phyloP scores from a whole-genome alignment of 2,888 invertebrate genomes.

The Priocnemis perturbator region DNA sequence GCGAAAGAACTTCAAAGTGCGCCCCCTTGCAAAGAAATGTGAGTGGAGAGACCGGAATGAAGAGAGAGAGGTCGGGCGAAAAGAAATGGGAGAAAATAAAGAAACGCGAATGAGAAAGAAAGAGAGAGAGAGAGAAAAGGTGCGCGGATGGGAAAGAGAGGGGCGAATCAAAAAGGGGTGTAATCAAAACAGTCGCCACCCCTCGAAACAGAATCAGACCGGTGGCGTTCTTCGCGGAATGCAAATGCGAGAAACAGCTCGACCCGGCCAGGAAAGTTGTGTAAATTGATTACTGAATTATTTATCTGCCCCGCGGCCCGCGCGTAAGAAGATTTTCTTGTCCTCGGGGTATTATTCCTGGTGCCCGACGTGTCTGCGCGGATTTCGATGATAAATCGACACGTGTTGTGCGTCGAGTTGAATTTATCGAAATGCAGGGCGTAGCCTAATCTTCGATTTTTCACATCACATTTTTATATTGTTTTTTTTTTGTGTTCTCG shows the following conservation, averaged over 20 bases:
- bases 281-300: constrained; percentile 69
- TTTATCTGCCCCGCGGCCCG: constrained; percentile 53
- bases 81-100: background rate
- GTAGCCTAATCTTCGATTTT: no score
- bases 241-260: constrained; percentile 58
- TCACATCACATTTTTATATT: no score
- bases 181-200: constrained; percentile 57
- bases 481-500: no score
- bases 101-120: no score
- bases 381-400: no score
- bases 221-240: constrained; percentile 43
- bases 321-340: constrained; percentile 6
- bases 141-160: constrained; percentile 18
- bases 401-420: no score
- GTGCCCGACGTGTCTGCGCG: no score
- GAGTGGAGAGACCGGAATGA: no score
- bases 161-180: constrained; percentile 12
- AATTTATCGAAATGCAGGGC: no score
- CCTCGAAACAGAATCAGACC: constrained; percentile 62
- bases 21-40: no score
- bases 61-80: no score
- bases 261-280: constrained; percentile 52
- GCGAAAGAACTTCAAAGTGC: no score
- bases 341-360: background rate
- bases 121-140: constrained; percentile 3